phyloP scores from a whole-genome alignment of 2,113 vertebrate species.

The Sterrhoptilus dennistouni region DNA sequence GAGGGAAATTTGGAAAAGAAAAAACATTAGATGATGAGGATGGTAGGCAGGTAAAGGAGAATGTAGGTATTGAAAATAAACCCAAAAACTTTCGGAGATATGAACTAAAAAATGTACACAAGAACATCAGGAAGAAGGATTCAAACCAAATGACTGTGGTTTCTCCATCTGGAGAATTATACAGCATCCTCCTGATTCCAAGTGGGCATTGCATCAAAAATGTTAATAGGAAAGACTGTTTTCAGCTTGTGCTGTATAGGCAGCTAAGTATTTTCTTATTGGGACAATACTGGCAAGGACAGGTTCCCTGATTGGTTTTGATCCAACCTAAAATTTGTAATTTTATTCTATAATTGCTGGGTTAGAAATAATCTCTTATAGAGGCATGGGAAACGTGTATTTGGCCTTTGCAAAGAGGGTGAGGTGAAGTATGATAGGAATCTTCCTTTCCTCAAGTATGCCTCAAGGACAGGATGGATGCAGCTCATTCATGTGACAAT shows the following conservation, averaged over 20 bases:
- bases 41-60: not conserved
- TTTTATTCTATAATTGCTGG: not conserved
- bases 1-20: not conserved
- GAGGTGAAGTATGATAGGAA: accelerated
- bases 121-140: not conserved
- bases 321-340: not conserved
- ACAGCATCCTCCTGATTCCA: not conserved
- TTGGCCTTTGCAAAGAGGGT: not conserved
- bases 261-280: slow-evolving; percentile 15
- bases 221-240: not conserved
- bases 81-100: not conserved
- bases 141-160: slow-evolving; percentile 3
- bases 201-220: slow-evolving; percentile 38
- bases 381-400: not conserved
- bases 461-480: not conserved
- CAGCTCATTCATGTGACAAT: not conserved
- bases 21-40: not conserved
- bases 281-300: not conserved
- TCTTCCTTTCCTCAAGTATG: not conserved
- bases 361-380: not conserved
- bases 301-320: not conserved
- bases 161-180: slow-evolving; percentile 4
- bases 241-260: not conserved
- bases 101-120: not conserved
- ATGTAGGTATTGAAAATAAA: slow-evolving; percentile 12